phyloP scores from a whole-genome alignment of 2,888 invertebrate species.

The Eupsilia transversa region DNA sequence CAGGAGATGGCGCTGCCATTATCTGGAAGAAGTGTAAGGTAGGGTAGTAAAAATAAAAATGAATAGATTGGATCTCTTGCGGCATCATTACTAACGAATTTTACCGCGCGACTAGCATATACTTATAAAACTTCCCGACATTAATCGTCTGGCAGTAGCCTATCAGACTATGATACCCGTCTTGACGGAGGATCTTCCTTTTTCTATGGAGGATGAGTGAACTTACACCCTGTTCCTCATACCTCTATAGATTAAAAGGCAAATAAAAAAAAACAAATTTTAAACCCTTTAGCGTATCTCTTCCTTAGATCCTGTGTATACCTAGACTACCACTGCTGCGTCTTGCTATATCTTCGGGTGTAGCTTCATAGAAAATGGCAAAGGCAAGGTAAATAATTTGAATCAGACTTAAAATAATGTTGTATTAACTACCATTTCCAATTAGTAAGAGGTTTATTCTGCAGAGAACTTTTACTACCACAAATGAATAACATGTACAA shows the following conservation, averaged over 20 bases:
- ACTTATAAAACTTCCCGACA: no score
- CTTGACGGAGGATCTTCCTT: no score
- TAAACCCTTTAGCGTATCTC: no score
- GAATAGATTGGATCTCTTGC: neutral
- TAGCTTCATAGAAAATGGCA: neutral
- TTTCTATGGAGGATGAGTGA: no score
- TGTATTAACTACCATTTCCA: neutral
- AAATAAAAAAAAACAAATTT: neutral
- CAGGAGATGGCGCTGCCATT: constrained; percentile 94
- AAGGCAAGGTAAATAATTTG: neutral
- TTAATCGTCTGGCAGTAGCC: no score
- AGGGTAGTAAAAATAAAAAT: neutral
- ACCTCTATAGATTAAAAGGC: no score
- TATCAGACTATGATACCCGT: no score
- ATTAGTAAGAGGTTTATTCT: neutral
- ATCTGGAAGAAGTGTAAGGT: constrained; percentile 79
- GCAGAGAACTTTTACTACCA: neutral
- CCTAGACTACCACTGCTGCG: neutral
- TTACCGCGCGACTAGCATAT: no score
- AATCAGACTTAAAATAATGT: neutral
- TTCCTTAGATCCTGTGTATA: neutral
- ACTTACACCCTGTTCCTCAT: no score
- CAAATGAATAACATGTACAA: neutral
- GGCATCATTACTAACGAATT: no score
- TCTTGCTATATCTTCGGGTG: neutral